Percentiles rank a stretch among this genome's conserved stretches.
Evolutionary conservation across 2,113 vertebrate genomes (phyloP).

Genomic region (Rafetus swinhoei): DNA sequence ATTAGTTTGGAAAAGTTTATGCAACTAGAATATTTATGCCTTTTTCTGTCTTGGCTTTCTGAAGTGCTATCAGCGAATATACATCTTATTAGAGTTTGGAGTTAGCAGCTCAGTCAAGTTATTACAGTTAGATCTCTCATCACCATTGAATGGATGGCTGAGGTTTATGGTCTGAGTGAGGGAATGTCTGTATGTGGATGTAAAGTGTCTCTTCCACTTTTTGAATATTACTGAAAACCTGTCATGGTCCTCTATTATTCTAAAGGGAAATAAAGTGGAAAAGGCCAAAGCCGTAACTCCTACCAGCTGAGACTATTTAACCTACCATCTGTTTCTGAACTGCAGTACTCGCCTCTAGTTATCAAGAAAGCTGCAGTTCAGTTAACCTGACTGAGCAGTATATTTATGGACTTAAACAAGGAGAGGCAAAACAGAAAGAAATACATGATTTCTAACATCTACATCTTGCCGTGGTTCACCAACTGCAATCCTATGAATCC

Average conservation of each 20-base stretch:
- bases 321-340: slow-evolving; percentile 58
- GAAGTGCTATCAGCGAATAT: background rate
- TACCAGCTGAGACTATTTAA: slow-evolving; percentile 70
- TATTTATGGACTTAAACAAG: background rate
- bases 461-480: background rate
- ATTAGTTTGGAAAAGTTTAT: background rate
- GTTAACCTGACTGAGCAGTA: background rate
- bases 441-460: slow-evolving; percentile 13
- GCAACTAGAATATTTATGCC: background rate
- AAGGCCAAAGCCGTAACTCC: slow-evolving; percentile 44
- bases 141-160: slow-evolving; percentile 7
- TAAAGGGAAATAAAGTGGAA: slow-evolving; percentile 39
- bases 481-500: background rate
- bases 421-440: background rate
- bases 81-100: background rate
- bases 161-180: background rate
- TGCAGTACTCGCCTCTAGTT: slow-evolving; percentile 22
- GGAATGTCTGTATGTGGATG: background rate
- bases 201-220: background rate
- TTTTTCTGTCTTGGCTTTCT: accelerated
- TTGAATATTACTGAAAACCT: slow-evolving; percentile 33
- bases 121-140: background rate
- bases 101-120: background rate
- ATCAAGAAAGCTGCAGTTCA: background rate
- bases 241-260: background rate